Conservation (phyloP, 2,888 invertebrate genomes). For the Dryobotodes eremita region DNA sequence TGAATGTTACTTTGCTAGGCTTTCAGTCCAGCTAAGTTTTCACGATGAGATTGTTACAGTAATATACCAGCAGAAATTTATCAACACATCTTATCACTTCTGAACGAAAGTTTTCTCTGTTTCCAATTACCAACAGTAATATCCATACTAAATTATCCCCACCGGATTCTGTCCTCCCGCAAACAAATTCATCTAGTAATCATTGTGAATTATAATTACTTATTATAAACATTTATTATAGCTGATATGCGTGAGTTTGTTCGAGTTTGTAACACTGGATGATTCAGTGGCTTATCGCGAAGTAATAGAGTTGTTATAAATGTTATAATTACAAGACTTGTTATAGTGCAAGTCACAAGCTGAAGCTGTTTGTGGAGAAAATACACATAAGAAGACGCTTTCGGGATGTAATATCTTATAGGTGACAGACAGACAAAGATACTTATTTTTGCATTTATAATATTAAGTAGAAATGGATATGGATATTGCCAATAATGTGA, state of each 20-base stretch:
- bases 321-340: neutral
- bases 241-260: slow-evolving; percentile 6
- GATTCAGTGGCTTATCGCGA: slow-evolving; percentile 32
- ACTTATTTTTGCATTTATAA: too few species aligned
- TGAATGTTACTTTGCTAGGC: too few species aligned
- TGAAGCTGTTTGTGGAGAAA: neutral
- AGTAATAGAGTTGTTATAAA: neutral
- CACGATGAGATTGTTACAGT: too few species aligned
- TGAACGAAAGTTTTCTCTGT: too few species aligned
- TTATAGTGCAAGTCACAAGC: neutral
- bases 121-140: neutral
- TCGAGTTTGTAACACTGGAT: slow-evolving; percentile 8
- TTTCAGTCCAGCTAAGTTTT: neutral
- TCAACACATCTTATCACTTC: neutral
- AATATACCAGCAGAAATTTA: neutral
- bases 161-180: neutral
- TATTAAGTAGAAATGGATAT: too few species aligned
- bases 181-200: slow-evolving; percentile 2
- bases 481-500: too few species aligned
- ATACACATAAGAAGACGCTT: neutral
- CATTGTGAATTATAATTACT: slow-evolving; percentile 13
- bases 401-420: neutral
- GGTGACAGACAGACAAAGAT: too few species aligned
- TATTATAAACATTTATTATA: slow-evolving; percentile 7
- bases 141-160: neutral